Percentiles rank a stretch among this genome's conserved stretches.
Conservation (phyloP, 2,797 vertebrate genomes). For the Eleutherodactylus coqui region DNA sequence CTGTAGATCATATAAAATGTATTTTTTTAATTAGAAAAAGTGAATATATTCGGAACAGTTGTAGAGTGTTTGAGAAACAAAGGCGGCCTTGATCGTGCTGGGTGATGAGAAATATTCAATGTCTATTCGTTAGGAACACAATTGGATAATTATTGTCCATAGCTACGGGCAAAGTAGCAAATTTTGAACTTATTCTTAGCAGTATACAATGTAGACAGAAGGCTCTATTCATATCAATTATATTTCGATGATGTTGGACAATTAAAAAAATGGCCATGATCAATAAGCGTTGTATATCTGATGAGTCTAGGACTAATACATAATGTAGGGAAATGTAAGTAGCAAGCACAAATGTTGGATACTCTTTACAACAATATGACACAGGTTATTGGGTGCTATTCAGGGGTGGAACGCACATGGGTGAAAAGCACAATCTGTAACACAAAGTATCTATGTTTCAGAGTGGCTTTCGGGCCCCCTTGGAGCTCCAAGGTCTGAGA, state of each 20-base stretch:
- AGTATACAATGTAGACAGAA: slow-evolving; percentile 24
- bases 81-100: not conserved
- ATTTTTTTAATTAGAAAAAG: not conserved
- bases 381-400: no score
- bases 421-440: no score
- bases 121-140: slow-evolving; percentile 24
- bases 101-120: slow-evolving; percentile 11
- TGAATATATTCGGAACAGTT: not conserved
- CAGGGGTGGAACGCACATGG: no score
- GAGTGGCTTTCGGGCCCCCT: no score
- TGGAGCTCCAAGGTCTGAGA: no score
- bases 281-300: not conserved
- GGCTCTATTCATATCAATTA: slow-evolving; percentile 21
- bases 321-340: not conserved
- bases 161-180: slow-evolving; percentile 18
- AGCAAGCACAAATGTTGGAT: not conserved
- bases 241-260: not conserved
- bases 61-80: not conserved
- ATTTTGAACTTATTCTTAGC: slow-evolving; percentile 7
- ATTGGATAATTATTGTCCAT: slow-evolving; percentile 20
- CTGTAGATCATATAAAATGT: not conserved
- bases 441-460: no score
- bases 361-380: no score
- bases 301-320: not conserved
- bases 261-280: slow-evolving; percentile 13